Base-by-base conservation (phyloP, 1,140 invertebrate genomes). In the Manduca sexta region DNA sequence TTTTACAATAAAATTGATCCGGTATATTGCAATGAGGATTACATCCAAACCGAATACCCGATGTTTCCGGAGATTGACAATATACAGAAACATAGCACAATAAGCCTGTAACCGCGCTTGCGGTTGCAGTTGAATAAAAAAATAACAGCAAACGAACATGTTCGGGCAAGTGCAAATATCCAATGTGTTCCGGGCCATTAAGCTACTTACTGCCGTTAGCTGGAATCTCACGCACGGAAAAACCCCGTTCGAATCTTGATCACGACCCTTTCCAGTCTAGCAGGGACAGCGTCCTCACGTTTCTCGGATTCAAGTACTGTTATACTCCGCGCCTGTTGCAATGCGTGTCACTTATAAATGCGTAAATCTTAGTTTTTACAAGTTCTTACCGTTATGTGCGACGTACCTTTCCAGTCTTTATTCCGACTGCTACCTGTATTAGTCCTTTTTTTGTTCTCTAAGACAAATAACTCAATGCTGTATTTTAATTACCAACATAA, bases 111-210 rank as follows among this genome's bases (percentile, higher is more conserved):
- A 29, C 26, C 10, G 17, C 35, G 17, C 18, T 33, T 26, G 43
- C 15, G 44, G 39, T 56, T 14, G 11, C 34, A 38, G 17, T 13
- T 34, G 13, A 39, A 16, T 29, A 18, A 51, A 56, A 56, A 51
- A 56, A 49, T 15, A 50, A 16, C 34, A 41, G 26, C 38, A 41
- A 47, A 38, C 14, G 17, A 45, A 45, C 41, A 31, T 31, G 54
- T 44, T 48, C 34, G 40, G 40, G 45, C 33, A 42, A 63, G 68
- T 64, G 61, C 56, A 71, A 72, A 75, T 73, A 69, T 58, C 55
- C 64, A 64, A 69, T 69, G 65, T 59, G 58, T 62, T 65, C 57
- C 57, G 49, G 44, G 51, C 61, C 62, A 72, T 70, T 66, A 69
- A 70, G 63, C 60, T 63, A 54, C 61, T 59, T 65, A 61, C 52